These are phyloP conservation scores for Holothuria leucospilota DNA, from an alignment of 53 echinoderm and acorn worm species.

Conservation along the genomic window DNA sequence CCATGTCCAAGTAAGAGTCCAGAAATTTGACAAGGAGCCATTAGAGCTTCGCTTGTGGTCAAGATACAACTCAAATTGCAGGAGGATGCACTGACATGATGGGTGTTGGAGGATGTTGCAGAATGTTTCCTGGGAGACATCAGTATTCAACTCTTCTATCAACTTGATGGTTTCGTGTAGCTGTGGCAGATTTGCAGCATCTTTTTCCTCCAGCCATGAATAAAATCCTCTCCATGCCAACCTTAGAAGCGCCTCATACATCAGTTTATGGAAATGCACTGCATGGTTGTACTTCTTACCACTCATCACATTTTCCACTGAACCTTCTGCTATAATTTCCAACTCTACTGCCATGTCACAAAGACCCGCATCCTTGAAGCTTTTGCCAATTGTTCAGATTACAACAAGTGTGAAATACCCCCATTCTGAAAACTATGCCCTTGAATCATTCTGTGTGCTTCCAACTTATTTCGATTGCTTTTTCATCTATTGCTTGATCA, in stretches of 20 bases:
- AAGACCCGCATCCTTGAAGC: conserved; percentile 62
- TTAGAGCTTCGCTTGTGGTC: neutral
- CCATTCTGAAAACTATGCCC: conserved; percentile 58
- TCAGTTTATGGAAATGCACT: conserved; percentile 63
- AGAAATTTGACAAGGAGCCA: conserved; percentile 46
- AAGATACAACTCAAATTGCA: conserved; percentile 38
- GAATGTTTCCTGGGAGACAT: neutral
- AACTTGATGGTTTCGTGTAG: conserved; percentile 6
- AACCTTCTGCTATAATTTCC: conserved; percentile 68
- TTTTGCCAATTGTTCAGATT: conserved; percentile 61
- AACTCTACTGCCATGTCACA: conserved; percentile 55
- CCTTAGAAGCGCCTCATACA: conserved; percentile 64
- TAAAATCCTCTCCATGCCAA: conserved; percentile 65
- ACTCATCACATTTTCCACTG: conserved; percentile 51
- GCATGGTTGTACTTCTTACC: conserved; percentile 65
- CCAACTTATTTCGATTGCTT: conserved; percentile 60
- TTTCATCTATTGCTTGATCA: conserved; percentile 69
- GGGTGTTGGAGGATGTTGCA: neutral
- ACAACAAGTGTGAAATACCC: conserved; percentile 65
- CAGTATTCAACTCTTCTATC: neutral
- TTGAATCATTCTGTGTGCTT: conserved; percentile 47
- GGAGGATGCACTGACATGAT: conserved; percentile 3
- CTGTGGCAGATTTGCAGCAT: neutral
- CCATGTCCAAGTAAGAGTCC: conserved; percentile 61
- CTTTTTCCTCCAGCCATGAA: conserved; percentile 33